Percentiles rank a stretch among this genome's conserved stretches.
phyloP scores from a whole-genome alignment of 2,888 invertebrate species.

The Clivina fossor region DNA sequence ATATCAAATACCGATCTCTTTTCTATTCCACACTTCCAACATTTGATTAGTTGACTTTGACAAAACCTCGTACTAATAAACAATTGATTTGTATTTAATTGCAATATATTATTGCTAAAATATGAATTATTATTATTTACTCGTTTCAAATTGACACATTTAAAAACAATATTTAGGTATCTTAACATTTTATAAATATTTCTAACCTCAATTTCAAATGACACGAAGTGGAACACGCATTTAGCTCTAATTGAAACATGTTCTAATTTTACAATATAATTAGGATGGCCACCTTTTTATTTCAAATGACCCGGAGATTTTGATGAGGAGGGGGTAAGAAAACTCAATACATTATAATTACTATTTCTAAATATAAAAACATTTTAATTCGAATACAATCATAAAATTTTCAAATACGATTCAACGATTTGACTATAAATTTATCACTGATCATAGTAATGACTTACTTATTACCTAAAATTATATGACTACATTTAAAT shows the following conservation, averaged over 20 bases:
- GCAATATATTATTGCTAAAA: neutral
- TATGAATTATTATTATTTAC: neutral
- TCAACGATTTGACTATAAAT: too few relatives aligned
- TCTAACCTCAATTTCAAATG: neutral
- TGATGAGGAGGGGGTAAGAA: too few relatives aligned
- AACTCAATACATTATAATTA: too few relatives aligned
- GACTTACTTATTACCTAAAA: too few relatives aligned
- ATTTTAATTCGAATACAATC: too few relatives aligned
- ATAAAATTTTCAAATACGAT: too few relatives aligned
- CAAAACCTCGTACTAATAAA: slow-evolving; percentile 1
- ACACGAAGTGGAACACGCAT: neutral
- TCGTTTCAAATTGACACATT: neutral
- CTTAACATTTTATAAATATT: neutral
- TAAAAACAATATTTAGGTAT: neutral
- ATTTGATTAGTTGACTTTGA: slow-evolving; percentile 46
- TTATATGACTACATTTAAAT: too few relatives aligned
- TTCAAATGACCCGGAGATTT: too few relatives aligned
- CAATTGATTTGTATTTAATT: neutral
- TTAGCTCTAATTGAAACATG: neutral
- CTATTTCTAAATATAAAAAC: too few relatives aligned
- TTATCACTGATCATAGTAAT: too few relatives aligned
- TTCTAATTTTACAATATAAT: too few relatives aligned
- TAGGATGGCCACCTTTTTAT: too few relatives aligned
- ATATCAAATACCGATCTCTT: slow-evolving; percentile 54
- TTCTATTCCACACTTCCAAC: slow-evolving; percentile 68